These are phyloP conservation scores for Eufriesea mexicana DNA, from an alignment of 1,140 invertebrate species.

Conservation along the genomic window DNA sequence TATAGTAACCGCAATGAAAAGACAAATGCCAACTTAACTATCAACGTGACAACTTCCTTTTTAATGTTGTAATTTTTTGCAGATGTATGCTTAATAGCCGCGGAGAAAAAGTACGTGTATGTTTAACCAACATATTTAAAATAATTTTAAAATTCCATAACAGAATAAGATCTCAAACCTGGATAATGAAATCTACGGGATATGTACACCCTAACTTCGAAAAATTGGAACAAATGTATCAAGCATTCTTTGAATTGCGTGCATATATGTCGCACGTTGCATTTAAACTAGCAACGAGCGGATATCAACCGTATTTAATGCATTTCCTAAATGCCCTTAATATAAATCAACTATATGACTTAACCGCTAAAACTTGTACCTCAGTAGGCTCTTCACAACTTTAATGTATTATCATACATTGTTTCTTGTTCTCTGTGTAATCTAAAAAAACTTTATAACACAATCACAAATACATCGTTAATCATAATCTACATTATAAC, in stretches of 20 bases:
- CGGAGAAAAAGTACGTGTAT: conserved; percentile 85
- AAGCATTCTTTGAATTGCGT: conserved; percentile 77
- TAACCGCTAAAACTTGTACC: conserved; percentile 62
- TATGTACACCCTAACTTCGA: conserved; percentile 75
- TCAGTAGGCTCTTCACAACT: not conserved
- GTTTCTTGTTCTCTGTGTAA: not conserved
- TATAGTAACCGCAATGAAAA: too few species aligned
- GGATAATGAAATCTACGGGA: conserved; percentile 59
- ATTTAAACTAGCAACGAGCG: conserved; percentile 77
- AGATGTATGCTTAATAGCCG: conserved; percentile 87
- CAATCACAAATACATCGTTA: not conserved
- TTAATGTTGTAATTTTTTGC: too few species aligned
- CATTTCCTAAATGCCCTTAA: conserved; percentile 80
- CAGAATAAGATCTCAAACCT: conserved; percentile 77
- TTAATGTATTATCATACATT: not conserved
- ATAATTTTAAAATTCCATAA: conserved; percentile 88
- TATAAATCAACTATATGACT: conserved; percentile 78
- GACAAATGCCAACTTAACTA: too few species aligned
- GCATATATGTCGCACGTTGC: conserved; percentile 77
- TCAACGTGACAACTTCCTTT: too few species aligned
- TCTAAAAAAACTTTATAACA: not conserved
- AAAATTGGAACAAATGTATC: conserved; percentile 77
- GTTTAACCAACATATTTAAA: conserved; percentile 87
- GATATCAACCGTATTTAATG: conserved; percentile 80
- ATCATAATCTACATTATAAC: not conserved